Percentiles rank a stretch among this genome's conserved stretches.
These are phyloP conservation scores for Diachasmimorpha longicaudata DNA, from an alignment of 1,140 invertebrate genomes.

Conservation along the genomic window DNA sequence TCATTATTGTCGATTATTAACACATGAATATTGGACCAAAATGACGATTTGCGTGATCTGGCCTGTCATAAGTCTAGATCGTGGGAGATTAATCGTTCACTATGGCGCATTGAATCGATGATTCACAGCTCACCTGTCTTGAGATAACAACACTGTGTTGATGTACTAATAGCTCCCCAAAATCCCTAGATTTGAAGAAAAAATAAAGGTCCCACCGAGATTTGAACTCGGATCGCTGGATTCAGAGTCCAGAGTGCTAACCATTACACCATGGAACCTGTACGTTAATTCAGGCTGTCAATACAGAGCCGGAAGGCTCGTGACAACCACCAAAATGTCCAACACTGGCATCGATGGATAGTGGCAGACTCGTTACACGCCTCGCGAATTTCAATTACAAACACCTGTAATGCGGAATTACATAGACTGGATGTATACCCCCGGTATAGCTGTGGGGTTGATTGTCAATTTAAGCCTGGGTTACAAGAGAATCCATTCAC, in stretches of 20 bases:
- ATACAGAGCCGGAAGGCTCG: background rate
- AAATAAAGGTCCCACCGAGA: slow-evolving; percentile 52
- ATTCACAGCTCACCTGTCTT: background rate
- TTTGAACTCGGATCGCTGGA: slow-evolving; percentile 74
- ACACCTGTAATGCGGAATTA: slow-evolving; percentile 39
- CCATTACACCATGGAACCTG: slow-evolving; percentile 87
- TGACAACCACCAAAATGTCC: slow-evolving; percentile 2
- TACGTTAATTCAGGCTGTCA: background rate
- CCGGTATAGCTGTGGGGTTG: slow-evolving; percentile 13
- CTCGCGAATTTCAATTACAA: slow-evolving; percentile 35
- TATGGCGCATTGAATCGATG: too few species aligned
- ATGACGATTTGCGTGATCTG: too few species aligned
- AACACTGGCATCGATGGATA: slow-evolving; percentile 1
- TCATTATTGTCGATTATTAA: too few species aligned
- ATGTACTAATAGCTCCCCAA: background rate
- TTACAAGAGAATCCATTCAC: slow-evolving; percentile 21
- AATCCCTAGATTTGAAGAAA: background rate
- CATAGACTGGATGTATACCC: slow-evolving; percentile 21
- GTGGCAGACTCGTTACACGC: slow-evolving; percentile 31
- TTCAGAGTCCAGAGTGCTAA: slow-evolving; percentile 78
- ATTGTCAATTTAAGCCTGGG: slow-evolving; percentile 33
- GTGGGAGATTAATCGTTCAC: too few species aligned
- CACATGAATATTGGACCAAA: too few species aligned
- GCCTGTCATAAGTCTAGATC: too few species aligned
- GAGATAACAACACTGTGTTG: background rate